Conservation (phyloP, 2,113 vertebrate species). For the Onychostruthus taczanowskii region DNA sequence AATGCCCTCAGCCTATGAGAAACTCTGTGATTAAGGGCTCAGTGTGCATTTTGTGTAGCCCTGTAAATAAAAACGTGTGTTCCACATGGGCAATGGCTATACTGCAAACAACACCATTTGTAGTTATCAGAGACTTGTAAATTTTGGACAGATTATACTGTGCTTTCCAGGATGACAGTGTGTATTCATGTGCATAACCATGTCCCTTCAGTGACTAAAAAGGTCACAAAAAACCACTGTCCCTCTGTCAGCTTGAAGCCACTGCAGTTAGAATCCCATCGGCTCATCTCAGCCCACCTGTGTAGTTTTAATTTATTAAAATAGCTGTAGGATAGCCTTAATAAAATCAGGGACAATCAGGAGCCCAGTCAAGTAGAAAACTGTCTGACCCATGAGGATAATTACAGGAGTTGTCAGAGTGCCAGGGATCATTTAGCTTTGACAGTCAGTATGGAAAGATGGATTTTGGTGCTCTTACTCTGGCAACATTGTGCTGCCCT, state of each 20-base stretch:
- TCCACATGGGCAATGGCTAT: not conserved
- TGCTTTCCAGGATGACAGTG: not conserved
- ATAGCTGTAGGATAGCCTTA: not conserved
- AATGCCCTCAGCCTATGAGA: not conserved
- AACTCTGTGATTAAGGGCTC: not conserved
- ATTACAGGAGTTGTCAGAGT: not conserved
- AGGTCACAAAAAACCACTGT: not conserved
- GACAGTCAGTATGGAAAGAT: not conserved
- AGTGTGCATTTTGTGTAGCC: not conserved
- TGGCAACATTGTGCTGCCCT: not conserved
- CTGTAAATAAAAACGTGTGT: not conserved
- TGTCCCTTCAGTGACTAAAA: not conserved
- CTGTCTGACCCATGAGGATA: not conserved
- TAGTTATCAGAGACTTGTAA: not conserved
- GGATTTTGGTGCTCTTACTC: not conserved
- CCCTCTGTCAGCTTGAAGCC: not conserved
- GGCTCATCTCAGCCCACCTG: not conserved
- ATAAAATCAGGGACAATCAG: slow-evolving; percentile 22
- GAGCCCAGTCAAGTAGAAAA: slow-evolving; percentile 13
- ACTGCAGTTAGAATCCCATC: not conserved
- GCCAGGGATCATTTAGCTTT: slow-evolving; percentile 16
- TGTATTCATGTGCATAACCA: not conserved
- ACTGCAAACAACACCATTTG: not conserved
- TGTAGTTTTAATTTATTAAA: not conserved
- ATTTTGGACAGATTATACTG: not conserved